phyloP scores from a whole-genome alignment of 2,113 vertebrate species.

The Engystomops pustulosus region DNA sequence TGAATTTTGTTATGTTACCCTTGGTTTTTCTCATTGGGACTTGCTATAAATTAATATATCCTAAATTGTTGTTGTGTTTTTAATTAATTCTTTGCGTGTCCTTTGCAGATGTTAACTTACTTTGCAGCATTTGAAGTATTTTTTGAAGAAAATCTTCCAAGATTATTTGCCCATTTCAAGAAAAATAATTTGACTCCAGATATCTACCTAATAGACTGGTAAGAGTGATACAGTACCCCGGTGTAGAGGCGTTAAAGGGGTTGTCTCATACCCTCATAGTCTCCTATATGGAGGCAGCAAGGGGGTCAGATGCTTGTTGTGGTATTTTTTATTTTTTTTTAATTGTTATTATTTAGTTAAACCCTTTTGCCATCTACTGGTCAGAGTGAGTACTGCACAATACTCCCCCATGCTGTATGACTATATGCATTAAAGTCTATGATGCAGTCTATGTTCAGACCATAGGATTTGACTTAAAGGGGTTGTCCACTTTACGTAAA shows the following conservation, averaged over 20 bases:
- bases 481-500: no score
- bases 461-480: not conserved
- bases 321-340: no score
- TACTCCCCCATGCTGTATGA: no score
- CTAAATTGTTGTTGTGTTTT: not conserved
- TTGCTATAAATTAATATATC: no score
- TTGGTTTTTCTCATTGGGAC: no score
- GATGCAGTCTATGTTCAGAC: no score
- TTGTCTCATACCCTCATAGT: no score
- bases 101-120: conserved; percentile 90
- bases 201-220: conserved; percentile 98
- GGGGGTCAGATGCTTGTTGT: no score
- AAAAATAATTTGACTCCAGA: conserved; percentile 93
- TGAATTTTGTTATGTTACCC: no score
- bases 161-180: conserved; percentile 97
- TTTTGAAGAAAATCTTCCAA: conserved; percentile 97
- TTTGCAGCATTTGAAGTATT: conserved; percentile 97
- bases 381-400: not conserved
- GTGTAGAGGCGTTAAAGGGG: not conserved
- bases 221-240: conserved; percentile 66
- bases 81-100: not conserved
- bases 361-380: not conserved
- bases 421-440: no score
- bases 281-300: no score
- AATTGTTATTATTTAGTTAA: no score